These are phyloP conservation scores for Erpobdella octoculata DNA, from an alignment of 2,888 invertebrate genomes.

Conservation along the genomic window DNA sequence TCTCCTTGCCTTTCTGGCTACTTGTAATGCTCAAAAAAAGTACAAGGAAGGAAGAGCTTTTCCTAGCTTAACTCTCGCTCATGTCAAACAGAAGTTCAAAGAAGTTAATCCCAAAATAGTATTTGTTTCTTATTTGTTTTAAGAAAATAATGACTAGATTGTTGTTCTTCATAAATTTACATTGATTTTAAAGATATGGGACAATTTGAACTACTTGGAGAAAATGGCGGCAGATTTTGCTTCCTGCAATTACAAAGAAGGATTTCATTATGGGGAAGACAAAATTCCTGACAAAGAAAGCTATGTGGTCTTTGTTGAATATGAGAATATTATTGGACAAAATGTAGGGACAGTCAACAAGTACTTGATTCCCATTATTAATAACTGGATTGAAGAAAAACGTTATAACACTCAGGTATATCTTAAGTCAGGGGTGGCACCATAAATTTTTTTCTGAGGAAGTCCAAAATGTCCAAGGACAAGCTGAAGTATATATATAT, in stretches of 20 bases:
- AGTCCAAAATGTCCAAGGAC: too few relatives aligned
- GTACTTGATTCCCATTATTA: conserved; percentile 11
- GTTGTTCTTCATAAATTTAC: too few relatives aligned
- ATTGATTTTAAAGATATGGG: background rate
- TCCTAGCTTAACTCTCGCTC: background rate
- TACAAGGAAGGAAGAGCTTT: conserved; percentile 5
- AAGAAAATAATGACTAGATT: too few relatives aligned
- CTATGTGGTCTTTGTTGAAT: conserved; percentile 20
- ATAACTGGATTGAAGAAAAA: conserved; percentile 11
- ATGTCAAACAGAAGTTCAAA: conserved; percentile 3
- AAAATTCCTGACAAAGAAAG: background rate
- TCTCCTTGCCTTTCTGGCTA: too few relatives aligned
- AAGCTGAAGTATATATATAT: too few relatives aligned
- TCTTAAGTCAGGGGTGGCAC: too few relatives aligned
- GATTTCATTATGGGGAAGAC: background rate
- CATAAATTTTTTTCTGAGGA: too few relatives aligned
- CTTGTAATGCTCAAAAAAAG: too few relatives aligned
- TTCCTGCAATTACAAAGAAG: conserved; percentile 8
- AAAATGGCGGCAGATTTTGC: background rate
- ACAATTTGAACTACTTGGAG: background rate
- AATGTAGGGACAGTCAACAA: background rate
- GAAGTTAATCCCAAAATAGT: background rate
- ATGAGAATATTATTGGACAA: background rate
- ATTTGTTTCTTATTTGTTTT: too few relatives aligned
- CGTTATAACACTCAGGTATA: conserved; percentile 15